These are phyloP conservation scores for Ctenochaetus hawaiiensis DNA, from an alignment of 2,797 vertebrate genomes.

Conservation along the genomic window DNA sequence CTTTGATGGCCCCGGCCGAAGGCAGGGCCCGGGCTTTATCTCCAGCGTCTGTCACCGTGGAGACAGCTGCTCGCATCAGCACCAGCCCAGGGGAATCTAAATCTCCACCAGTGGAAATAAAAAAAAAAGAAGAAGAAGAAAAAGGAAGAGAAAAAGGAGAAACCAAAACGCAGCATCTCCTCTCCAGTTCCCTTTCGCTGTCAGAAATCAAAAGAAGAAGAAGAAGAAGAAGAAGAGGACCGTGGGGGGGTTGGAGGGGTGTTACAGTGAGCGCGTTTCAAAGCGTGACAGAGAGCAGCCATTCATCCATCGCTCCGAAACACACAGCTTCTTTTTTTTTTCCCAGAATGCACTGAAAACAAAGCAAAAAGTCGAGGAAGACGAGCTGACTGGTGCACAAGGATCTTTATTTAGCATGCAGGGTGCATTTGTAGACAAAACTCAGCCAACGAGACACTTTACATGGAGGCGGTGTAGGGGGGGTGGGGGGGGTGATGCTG, in stretches of 20 bases:
- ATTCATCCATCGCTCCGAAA: constrained; percentile 49
- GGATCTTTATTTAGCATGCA: constrained; percentile 61
- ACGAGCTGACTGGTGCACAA: constrained; percentile 16
- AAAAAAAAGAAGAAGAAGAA: constrained; percentile 13
- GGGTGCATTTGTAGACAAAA: constrained; percentile 45
- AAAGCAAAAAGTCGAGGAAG: constrained; percentile 18
- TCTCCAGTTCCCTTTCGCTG: constrained; percentile 45
- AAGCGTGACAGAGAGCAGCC: constrained; percentile 46
- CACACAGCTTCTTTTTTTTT: constrained; percentile 1
- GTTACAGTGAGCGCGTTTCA: constrained; percentile 26
- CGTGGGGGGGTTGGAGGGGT: not conserved
- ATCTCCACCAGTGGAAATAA: constrained; percentile 35
- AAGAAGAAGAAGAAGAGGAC: constrained; percentile 3
- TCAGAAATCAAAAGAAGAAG: constrained; percentile 58
- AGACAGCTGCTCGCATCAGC: constrained; percentile 85
- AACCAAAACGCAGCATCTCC: constrained; percentile 56
- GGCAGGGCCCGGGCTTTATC: constrained; percentile 74
- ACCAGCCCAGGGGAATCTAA: constrained; percentile 75
- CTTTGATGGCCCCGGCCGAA: constrained; percentile 76
- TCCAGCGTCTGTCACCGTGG: constrained; percentile 81
- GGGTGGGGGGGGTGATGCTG: constrained; percentile 27
- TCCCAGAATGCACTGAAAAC: constrained; percentile 3
- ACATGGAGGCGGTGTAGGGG: constrained; percentile 9
- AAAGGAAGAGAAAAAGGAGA: constrained; percentile 40
- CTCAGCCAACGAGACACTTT: constrained; percentile 32